These are phyloP conservation scores for Oreochromis mossambicus DNA, from an alignment of 2,797 vertebrate species.

Conservation along the genomic window DNA sequence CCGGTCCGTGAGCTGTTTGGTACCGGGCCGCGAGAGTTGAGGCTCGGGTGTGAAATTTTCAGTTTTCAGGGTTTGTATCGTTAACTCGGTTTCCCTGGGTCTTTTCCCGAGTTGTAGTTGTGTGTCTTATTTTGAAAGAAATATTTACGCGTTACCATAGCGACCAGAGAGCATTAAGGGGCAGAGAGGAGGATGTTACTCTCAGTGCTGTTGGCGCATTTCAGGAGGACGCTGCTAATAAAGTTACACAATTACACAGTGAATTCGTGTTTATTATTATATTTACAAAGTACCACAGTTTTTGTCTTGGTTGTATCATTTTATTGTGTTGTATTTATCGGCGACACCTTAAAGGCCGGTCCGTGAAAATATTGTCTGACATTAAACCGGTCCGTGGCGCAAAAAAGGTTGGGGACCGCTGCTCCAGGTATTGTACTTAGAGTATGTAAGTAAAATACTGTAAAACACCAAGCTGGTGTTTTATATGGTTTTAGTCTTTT, in stretches of 20 bases:
- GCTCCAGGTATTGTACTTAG: not conserved
- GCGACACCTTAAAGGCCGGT: not conserved
- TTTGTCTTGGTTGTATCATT: not conserved
- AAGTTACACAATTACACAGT: not conserved
- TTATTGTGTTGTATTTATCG: rapidly evolving
- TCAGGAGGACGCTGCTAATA: not conserved
- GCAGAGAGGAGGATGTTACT: not conserved
- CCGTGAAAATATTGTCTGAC: not conserved
- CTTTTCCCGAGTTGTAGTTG: not conserved
- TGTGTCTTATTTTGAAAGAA: rapidly evolving
- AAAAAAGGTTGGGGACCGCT: rapidly evolving
- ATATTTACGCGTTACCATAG: rapidly evolving
- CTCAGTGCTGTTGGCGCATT: rapidly evolving
- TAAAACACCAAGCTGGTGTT: not conserved
- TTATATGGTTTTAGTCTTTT: not conserved
- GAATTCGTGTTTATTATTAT: rapidly evolving
- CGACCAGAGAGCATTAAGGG: not conserved
- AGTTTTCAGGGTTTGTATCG: not conserved
- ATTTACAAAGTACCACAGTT: not conserved
- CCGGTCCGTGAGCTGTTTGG: rapidly evolving
- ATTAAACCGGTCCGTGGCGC: not conserved
- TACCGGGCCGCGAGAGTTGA: rapidly evolving
- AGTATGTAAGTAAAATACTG: not conserved
- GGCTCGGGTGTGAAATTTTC: rapidly evolving
- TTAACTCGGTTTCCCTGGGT: not conserved